Evolutionary conservation across 2,888 invertebrate species (phyloP), one percentile per base, ranked within the genome.

Genomic region (Drosophila prolongata): DNA sequence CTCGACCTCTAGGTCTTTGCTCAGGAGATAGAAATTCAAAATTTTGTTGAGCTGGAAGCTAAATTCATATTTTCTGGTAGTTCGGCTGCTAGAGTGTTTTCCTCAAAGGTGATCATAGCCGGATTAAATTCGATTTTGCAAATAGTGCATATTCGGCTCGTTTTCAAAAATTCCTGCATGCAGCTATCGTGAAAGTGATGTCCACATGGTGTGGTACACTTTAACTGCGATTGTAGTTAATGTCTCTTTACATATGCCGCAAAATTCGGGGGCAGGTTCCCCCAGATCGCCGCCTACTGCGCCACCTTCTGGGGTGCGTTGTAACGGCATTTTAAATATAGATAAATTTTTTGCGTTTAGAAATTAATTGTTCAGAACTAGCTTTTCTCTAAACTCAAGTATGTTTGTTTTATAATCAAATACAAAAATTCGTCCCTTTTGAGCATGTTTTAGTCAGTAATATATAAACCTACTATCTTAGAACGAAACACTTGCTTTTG

Each of bases 1-100:
- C 40, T 42, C 42, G 16, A 42, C 42, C 42, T 16, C 16, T 42
- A 42, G 42, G 42, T 42, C 42, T 42, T 42, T 42, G 42, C 42
- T 42, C 42, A 3, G 42, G 42, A 42, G 42, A 42, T 42, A 4
- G 16, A 42, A 42, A 16, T 42, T 40, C 9, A 40, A 40, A 40
- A 42, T 16, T 42, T 42, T 42, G 19, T 19, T 19, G 19, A 19
- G 19, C 19, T 19, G 19, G 19, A n/a, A 19, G 16, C 16, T 16
- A 16, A 16, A 16, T 16, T 16, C 10, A 42, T 42, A 42, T 42
- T 42, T 8, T 42, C 42, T 42, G 14, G 42, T 42, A n/a, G n/a
- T n/a, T n/a, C n/a, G n/a, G n/a, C n/a, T n/a, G n/a, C n/a, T n/a
- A n/a, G n/a, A n/a, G n/a, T n/a, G n/a, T n/a, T n/a, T n/a, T n/a